phyloP scores from a whole-genome alignment of 2,113 vertebrate species.

The Solenodon paradoxus region DNA sequence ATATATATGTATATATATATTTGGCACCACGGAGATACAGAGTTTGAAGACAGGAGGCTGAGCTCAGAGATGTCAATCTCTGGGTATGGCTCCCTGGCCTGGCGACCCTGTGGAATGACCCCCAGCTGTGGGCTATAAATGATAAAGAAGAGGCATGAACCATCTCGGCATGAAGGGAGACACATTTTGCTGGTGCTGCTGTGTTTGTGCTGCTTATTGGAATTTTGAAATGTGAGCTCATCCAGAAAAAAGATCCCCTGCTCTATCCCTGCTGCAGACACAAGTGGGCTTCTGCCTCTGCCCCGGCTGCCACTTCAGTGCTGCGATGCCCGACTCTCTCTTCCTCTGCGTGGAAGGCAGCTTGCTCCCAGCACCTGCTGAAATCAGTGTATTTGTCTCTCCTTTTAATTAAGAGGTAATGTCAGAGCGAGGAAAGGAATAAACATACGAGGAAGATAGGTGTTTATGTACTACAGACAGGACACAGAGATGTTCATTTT shows the following conservation, averaged over 20 bases:
- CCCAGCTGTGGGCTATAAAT: slow-evolving; percentile 62
- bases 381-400: slow-evolving; percentile 73
- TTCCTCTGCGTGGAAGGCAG: not conserved
- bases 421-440: slow-evolving; percentile 74
- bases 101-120: slow-evolving; percentile 10
- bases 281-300: not conserved
- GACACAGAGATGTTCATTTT: slow-evolving; percentile 65
- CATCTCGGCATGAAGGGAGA: slow-evolving; percentile 54
- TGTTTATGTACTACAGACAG: slow-evolving; percentile 43
- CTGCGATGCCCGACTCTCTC: slow-evolving; percentile 11
- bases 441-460: slow-evolving; percentile 69
- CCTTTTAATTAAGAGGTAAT: slow-evolving; percentile 79
- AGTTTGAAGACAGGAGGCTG: not conserved
- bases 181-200: slow-evolving; percentile 35
- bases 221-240: slow-evolving; percentile 62
- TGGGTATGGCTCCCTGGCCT: slow-evolving; percentile 33
- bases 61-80: not conserved
- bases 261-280: not conserved
- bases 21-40: not conserved
- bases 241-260: slow-evolving; percentile 42
- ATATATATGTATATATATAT: not conserved
- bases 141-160: slow-evolving; percentile 69
- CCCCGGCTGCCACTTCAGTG: not conserved
- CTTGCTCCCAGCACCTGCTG: slow-evolving; percentile 64
- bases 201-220: slow-evolving; percentile 64